Conservation (phyloP, 2,113 vertebrate genomes). For the Verasper variegatus region DNA sequence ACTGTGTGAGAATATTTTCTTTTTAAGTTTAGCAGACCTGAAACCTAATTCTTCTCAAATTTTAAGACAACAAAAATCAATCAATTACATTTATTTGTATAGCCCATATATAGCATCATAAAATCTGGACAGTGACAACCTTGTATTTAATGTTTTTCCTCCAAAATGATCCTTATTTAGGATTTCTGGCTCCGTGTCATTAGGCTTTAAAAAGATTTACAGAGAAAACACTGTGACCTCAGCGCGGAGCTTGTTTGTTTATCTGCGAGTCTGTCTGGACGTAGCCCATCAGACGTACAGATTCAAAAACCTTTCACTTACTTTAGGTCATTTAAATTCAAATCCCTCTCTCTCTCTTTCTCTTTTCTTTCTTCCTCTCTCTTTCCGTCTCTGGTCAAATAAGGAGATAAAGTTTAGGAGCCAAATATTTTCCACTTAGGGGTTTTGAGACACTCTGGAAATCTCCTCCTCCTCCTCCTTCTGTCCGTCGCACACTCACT, state of each 20-base stretch:
- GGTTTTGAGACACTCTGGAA: slow-evolving; percentile 64
- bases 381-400: slow-evolving; percentile 79
- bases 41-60: no score
- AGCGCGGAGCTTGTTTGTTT: slow-evolving; percentile 5
- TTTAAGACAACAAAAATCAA: no score
- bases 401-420: slow-evolving; percentile 76
- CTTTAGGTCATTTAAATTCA: slow-evolving; percentile 49
- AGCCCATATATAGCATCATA: not conserved
- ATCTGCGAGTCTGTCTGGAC: not conserved
- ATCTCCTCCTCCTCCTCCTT: slow-evolving; percentile 75
- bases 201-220: not conserved
- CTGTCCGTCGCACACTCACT: slow-evolving; percentile 24
- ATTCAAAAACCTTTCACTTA: slow-evolving; percentile 23
- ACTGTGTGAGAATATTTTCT: not conserved
- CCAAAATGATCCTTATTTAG: not conserved
- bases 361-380: slow-evolving; percentile 18
- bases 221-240: not conserved
- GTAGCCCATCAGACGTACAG: slow-evolving; percentile 7
- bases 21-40: no score
- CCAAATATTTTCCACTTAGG: slow-evolving; percentile 79
- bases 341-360: slow-evolving; percentile 10
- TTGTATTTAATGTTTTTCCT: not conserved
- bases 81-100: no score
- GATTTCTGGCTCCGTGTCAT: not conserved
- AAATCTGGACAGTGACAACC: not conserved